Conservation (phyloP, 2,888 invertebrate species). For the Pelosia muscerda region DNA sequence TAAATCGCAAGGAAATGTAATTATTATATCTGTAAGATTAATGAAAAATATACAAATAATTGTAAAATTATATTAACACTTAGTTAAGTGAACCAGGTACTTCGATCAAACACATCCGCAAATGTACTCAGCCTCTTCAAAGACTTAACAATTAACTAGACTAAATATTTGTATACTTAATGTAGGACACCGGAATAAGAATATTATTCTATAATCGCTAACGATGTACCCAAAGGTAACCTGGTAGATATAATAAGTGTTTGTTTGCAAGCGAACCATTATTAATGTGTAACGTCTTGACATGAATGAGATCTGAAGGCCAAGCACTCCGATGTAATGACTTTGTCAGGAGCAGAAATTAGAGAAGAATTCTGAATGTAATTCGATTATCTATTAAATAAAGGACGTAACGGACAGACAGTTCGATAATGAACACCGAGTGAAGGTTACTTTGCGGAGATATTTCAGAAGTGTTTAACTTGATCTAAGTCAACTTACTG, state of each 20-base stretch:
- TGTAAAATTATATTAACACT: too few relatives aligned
- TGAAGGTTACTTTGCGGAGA: constrained; percentile 14
- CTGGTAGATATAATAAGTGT: constrained; percentile 15
- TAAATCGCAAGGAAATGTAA: too few relatives aligned
- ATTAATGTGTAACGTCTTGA: constrained; percentile 20
- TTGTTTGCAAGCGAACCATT: constrained; percentile 32
- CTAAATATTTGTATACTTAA: constrained; percentile 2
- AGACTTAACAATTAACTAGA: background rate
- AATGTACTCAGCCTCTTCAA: background rate
- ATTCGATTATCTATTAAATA: constrained; percentile 44
- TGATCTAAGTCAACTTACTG: constrained; percentile 10
- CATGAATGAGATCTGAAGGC: constrained; percentile 32
- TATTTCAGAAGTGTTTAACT: constrained; percentile 8
- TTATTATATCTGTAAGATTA: too few relatives aligned
- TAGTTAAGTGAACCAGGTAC: background rate
- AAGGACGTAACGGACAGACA: constrained; percentile 24
- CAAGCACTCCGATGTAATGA: constrained; percentile 44
- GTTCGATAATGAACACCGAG: constrained; percentile 27
- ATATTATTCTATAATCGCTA: background rate
- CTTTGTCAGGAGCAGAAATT: constrained; percentile 48
- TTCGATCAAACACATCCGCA: background rate
- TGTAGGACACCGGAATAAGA: background rate
- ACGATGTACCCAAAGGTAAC: background rate
- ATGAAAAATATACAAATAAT: too few relatives aligned
- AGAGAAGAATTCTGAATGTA: constrained; percentile 37